Percentiles rank a stretch among this genome's conserved stretches.
Conservation (phyloP, 2,888 invertebrate genomes). For the Panopea generosa region DNA sequence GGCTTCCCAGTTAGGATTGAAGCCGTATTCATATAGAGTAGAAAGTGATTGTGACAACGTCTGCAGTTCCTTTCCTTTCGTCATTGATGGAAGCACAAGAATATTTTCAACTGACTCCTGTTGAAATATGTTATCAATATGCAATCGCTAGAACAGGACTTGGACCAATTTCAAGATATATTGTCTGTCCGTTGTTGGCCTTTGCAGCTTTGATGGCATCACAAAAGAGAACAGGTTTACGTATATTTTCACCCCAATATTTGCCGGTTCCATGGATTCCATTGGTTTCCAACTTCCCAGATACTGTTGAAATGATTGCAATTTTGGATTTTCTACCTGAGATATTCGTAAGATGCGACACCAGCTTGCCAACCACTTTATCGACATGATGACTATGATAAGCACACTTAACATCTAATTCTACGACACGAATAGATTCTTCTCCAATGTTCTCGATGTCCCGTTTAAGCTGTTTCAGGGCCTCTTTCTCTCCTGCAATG, state of each 20-base stretch:
- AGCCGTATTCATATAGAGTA: slow-evolving; percentile 44
- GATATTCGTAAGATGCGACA: neutral
- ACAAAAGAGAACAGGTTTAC: slow-evolving; percentile 64
- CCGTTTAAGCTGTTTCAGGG: slow-evolving; percentile 47
- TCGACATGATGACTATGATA: slow-evolving; percentile 64
- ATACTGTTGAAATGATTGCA: slow-evolving; percentile 49
- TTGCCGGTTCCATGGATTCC: slow-evolving; percentile 28
- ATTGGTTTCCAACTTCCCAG: slow-evolving; percentile 33
- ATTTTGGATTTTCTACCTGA: slow-evolving; percentile 13
- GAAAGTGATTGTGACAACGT: slow-evolving; percentile 28
- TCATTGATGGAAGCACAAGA: slow-evolving; percentile 40
- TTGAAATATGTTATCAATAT: slow-evolving; percentile 54
- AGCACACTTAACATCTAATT: slow-evolving; percentile 49
- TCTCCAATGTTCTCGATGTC: slow-evolving; percentile 34
- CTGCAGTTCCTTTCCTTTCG: slow-evolving; percentile 32
- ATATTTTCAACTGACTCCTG: slow-evolving; percentile 12
- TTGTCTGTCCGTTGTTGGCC: slow-evolving; percentile 26
- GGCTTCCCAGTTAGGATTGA: slow-evolving; percentile 35
- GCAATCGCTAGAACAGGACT: slow-evolving; percentile 65
- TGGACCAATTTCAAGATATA: slow-evolving; percentile 74
- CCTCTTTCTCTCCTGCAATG: slow-evolving; percentile 63
- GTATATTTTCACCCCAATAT: slow-evolving; percentile 72
- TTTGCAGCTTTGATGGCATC: slow-evolving; percentile 53
- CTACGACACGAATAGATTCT: slow-evolving; percentile 25
- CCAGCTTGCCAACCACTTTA: neutral